Base-by-base conservation (phyloP, 2,113 vertebrate genomes). In the Xiphias gladius region DNA sequence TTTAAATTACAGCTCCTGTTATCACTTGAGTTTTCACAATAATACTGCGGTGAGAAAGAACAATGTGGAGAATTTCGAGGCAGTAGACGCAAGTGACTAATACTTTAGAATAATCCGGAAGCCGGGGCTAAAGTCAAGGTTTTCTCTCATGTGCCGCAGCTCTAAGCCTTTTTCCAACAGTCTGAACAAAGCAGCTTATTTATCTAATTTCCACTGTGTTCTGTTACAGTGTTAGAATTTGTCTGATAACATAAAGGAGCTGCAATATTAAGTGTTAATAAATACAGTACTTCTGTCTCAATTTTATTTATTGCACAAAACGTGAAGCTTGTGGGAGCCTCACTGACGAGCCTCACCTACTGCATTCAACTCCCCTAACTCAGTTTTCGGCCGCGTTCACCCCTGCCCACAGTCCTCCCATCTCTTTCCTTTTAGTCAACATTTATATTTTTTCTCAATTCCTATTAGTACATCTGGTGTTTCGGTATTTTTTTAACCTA, bases 241-340 rank as follows among this genome's bases (percentile, higher is more conserved):
- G 16, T 73, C 57, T 52, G 48, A 65, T 76, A 71, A 46, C 59
- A 71, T 30, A 69, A 79, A 41, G 71, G 39, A 86, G 67, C 78
- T 83, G 78, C 74, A 73, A 85, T 72, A 59, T 61, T 19, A 78
- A 76, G 12, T 61, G 74, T 84, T 68, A 78, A 28, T n/a, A 6
- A 69, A 62, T 73, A 89, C 71, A 88, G 73, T 66, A 65, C 63
- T 26, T 82, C 59, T 79, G 43, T 80, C 41, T 82, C 4, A 48
- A 61, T 58, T 74, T 24, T 62, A 57, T 86, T 89, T 92, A 94
- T 94, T 94, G 91, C 92, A 93, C 91, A 89, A 78, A 84, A 76
- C 10, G 1, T 86, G 83, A 93, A 79, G 88, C 84, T 69, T 75
- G 13, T 28, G 48, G 48, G 10, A 88, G 76, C 86, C 79, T 86